phyloP scores from a whole-genome alignment of 2,113 vertebrate genomes.

The Aptenodytes patagonicus region DNA sequence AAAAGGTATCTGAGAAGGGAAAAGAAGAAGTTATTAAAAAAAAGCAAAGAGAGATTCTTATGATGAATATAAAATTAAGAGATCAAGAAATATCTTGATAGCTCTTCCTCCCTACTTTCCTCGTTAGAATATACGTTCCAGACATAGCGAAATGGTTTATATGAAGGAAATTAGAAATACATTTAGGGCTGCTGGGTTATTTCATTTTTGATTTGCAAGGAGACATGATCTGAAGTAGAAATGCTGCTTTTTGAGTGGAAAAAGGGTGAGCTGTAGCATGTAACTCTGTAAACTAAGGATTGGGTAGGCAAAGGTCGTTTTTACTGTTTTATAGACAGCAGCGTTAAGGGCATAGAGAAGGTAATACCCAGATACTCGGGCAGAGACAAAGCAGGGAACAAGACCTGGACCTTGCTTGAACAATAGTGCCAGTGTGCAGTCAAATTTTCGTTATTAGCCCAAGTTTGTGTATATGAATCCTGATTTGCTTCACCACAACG shows the following conservation, averaged over 20 bases:
- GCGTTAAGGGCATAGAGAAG: not conserved
- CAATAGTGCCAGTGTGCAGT: not conserved
- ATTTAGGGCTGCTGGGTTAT: constrained; percentile 51
- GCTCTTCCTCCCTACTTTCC: not conserved
- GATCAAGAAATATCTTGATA: not conserved
- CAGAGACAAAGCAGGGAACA: not conserved
- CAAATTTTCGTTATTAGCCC: not conserved
- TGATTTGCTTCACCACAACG: not conserved
- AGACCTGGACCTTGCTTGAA: not conserved
- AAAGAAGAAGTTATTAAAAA: not conserved
- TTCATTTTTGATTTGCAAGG: constrained; percentile 31
- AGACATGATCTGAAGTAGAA: constrained; percentile 6
- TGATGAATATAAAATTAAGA: not conserved
- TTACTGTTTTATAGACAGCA: not conserved
- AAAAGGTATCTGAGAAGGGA: not conserved
- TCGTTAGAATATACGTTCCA: not conserved
- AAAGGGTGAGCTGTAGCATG: not conserved
- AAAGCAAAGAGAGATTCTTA: not conserved
- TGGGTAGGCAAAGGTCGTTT: not conserved
- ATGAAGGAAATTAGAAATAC: constrained; percentile 51
- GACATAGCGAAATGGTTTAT: constrained; percentile 33
- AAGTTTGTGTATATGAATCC: not conserved
- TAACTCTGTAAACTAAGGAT: not conserved
- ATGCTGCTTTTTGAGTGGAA: not conserved
- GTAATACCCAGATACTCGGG: not conserved